Evolutionary conservation across 2,113 vertebrate species (phyloP).

Genomic region (Scopus umbretta): DNA sequence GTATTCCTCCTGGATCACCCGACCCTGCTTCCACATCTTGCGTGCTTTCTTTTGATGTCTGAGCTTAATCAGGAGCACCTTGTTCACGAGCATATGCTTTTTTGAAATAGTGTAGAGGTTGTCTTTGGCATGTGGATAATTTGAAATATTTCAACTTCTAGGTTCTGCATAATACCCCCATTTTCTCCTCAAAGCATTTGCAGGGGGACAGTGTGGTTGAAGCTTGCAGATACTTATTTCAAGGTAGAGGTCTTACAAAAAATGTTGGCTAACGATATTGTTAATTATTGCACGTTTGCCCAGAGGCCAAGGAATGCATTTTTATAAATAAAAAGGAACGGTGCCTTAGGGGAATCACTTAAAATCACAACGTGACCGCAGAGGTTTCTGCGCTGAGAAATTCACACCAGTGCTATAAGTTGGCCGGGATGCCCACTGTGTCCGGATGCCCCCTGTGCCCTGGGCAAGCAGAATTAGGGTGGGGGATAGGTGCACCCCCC

Average conservation of each 20-base stretch:
- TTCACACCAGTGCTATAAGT: neutral
- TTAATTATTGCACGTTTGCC: neutral
- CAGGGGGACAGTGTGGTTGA: neutral
- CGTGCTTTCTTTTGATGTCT: neutral
- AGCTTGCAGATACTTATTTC: neutral
- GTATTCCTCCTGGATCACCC: neutral
- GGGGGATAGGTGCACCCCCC: accelerated
- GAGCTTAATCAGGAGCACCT: neutral
- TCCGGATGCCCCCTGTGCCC: neutral
- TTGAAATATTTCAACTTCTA: neutral
- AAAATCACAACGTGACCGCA: neutral
- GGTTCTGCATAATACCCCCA: neutral
- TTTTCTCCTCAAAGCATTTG: neutral
- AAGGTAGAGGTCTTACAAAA: neutral
- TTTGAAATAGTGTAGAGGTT: neutral
- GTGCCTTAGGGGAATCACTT: neutral
- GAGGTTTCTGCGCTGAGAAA: neutral
- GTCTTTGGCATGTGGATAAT: neutral
- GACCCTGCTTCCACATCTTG: neutral
- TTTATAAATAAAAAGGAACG: neutral
- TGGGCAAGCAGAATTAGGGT: accelerated
- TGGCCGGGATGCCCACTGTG: neutral
- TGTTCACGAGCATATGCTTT: neutral
- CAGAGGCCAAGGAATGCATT: neutral
- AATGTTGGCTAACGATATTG: neutral